Evolutionary conservation across 1,140 invertebrate species (phyloP), one percentile per base, ranked within the genome.

Genomic region (Cepaea nemoralis): DNA sequence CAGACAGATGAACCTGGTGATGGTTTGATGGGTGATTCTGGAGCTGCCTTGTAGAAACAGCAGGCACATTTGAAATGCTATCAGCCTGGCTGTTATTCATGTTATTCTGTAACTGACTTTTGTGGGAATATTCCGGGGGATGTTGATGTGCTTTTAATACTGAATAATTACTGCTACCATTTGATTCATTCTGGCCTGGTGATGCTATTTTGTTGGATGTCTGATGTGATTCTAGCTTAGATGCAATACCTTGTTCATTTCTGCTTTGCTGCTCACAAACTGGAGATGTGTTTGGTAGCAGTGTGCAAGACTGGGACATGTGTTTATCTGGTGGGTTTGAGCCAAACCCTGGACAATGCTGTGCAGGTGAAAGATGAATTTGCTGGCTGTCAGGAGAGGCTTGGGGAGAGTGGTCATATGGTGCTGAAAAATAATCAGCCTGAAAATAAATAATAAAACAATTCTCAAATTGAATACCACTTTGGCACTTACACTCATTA

Each of bases 331-430:
- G 78, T 31, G 67, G 73, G 39, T 24, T 42, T 45, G 39, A 33
- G 37, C 39, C 6, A 14, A 31, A 35, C 10, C 27, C 22, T 31
- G 33, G 1, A 22, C 42, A 0, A 10, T 40, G 48, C 37, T 77
- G 55, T 33, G 48, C n/a, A 31, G 35, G 75, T 39, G 31, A 24
- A 69, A 35, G 16, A 33, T 71, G 63, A 33, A 10, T 55, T 12
- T 71, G 78, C 35, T 73, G 78, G n/a, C 69, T 73, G 45, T 73
- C 78, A 71, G 78, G 78, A 16, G 78, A 80, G 24, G 66, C 3
- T 39, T 80, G 78, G 39, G 78, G 78, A 39, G 78, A 80, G 19
- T 31, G 22, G 27, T n/a, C 67, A 42, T 67, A 67, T 2, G 78
- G 73, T 37, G 67, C 55, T 33, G 78, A 69, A 42, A 71, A 37